Conservation (phyloP, 1,140 invertebrate species). For the Lineus longissimus region DNA sequence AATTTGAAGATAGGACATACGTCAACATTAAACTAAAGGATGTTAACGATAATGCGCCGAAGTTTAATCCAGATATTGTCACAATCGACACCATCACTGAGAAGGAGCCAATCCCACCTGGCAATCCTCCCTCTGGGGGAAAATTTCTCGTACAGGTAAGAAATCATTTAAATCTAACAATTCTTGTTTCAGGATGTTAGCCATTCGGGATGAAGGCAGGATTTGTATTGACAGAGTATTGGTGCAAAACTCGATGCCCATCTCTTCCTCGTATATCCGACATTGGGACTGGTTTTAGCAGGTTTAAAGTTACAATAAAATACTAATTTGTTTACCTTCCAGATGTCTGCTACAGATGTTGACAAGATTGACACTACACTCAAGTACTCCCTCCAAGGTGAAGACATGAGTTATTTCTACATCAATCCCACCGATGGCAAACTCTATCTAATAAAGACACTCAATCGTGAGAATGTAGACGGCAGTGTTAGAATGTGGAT, state of each 20-base stretch:
- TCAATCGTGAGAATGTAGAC: conserved; percentile 94
- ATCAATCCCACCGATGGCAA: conserved; percentile 14
- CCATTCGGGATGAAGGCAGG: no score
- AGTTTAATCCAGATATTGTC: conserved; percentile 54
- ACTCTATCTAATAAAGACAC: conserved; percentile 63
- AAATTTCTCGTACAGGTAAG: conserved; percentile 26
- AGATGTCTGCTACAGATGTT: conserved; percentile 91
- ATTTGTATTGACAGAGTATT: no score
- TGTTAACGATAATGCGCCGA: conserved; percentile 20
- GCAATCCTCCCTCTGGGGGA: conserved; percentile 20
- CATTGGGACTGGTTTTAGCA: no score
- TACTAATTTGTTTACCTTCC: conserved; percentile 21
- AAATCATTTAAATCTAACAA: not conserved
- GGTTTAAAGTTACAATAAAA: not conserved
- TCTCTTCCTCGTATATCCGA: no score
- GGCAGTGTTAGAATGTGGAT: conserved; percentile 82
- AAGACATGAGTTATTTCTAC: conserved; percentile 38
- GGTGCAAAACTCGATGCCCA: no score
- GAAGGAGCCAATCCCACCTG: no score
- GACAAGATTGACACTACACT: conserved; percentile 88
- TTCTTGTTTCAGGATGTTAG: not conserved
- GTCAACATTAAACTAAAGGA: conserved; percentile 15
- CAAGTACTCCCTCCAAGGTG: conserved; percentile 92
- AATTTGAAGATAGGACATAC: conserved; percentile 15
- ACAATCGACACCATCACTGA: conserved; percentile 80